Evolutionary conservation across 2,888 invertebrate genomes (phyloP), one percentile per base, ranked within the genome.

Genomic region (Sphecodes monilicornis): DNA sequence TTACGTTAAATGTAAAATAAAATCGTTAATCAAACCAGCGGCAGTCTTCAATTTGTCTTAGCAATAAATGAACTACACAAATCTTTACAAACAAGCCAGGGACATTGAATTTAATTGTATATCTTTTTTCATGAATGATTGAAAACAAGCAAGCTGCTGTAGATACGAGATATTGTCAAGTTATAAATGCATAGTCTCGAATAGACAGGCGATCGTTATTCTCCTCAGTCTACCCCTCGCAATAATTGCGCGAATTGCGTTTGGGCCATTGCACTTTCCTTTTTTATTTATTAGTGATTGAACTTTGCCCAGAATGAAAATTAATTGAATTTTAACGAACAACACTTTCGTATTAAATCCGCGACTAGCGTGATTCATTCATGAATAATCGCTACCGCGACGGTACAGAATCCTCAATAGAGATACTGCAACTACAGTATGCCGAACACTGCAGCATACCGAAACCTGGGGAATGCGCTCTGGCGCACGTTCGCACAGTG

Each of bases 201-300:
- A 18, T 64, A 18, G 64, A 32, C 18, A 22, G 5, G 29, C 60
- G 16, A 18, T 41, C 29, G 76, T 64, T 16, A 26, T 46, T 13
- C 46, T 26, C 3, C 32, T 32, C 2, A 50, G 46, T 32, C 32
- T 57, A 16, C 43, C 54, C 41, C 22, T 41, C 39, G 16, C 22
- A 13, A 22, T 70, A 46, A 72, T 74, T 68, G 22, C 57, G 18
- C 70, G 43, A 79, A 80, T 87, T 78, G 77, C 60, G 57, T 46
- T 1, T 60, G 41, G 50, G 29, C 66, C 18, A 50, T 32, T 32
- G 73, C 75, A 91, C 92, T 92, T 92, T 92, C 91, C 88, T 88
- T 90, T 88, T 85, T 88, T 87, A 86, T n/a, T n/a, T 22, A 60
- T 29, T 90, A 91, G 88, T 91, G 88, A 86, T 89, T 89, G 91